phyloP scores from a whole-genome alignment of 2,888 invertebrate species.

The Acleris emargana region DNA sequence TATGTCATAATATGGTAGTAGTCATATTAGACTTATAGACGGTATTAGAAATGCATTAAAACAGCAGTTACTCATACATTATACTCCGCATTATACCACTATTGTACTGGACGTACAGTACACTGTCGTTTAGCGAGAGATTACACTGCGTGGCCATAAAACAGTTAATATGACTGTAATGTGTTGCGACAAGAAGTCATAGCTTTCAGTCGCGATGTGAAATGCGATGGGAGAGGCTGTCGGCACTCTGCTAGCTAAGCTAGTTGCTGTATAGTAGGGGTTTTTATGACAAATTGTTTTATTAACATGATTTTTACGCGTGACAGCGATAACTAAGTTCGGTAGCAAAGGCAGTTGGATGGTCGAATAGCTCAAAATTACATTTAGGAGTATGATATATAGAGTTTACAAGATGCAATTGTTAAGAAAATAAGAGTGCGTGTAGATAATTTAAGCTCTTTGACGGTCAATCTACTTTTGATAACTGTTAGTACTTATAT shows the following conservation, averaged over 20 bases:
- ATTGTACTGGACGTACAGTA: constrained; percentile 15
- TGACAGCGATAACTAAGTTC: no score
- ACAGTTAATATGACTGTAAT: constrained; percentile 61
- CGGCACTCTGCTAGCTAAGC: neutral
- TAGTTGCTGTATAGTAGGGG: neutral
- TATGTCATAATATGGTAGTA: no score
- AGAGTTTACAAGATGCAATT: no score
- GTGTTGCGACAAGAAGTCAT: constrained; percentile 55
- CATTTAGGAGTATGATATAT: no score
- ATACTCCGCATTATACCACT: constrained; percentile 4
- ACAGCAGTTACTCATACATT: constrained; percentile 15
- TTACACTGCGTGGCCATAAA: constrained; percentile 54
- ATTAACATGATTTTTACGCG: neutral
- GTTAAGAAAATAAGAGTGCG: no score
- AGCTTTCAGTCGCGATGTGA: constrained; percentile 50
- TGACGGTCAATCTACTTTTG: no score
- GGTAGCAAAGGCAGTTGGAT: no score
- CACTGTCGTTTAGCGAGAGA: constrained; percentile 48
- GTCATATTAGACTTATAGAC: no score
- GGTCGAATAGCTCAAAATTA: no score
- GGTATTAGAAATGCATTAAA: constrained; percentile 9
- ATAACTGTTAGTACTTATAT: no score
- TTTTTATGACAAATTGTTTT: neutral
- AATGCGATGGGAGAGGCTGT: constrained; percentile 45
- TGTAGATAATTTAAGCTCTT: no score